Evolutionary conservation across 2,888 invertebrate genomes (phyloP), one percentile per base, ranked within the genome.

Genomic region (Nycteola revayana): DNA sequence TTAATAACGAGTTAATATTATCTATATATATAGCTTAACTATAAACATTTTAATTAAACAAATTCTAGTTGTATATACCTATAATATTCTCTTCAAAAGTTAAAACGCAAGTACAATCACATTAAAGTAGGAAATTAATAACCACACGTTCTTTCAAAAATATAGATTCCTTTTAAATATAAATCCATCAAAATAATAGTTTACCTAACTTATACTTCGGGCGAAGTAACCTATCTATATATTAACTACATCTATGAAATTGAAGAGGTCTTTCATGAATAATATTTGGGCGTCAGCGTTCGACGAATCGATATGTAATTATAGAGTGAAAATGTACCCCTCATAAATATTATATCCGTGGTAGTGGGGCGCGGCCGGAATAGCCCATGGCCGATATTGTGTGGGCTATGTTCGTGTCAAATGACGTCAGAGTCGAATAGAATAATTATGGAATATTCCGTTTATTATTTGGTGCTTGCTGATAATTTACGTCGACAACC

Each of bases 221-320:
- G 0, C n/a, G 10, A 32, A 5, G 1, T 14, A 14, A 14, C 14
- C 14, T 5, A 14, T 8, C 9, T 14, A 14, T 5, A 14, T 14
- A 14, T 2, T 14, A 5, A n/a, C n/a, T n/a, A n/a, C n/a, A n/a
- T n/a, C n/a, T n/a, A n/a, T n/a, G 14, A 3, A 14, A 14, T 14
- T 14, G 14, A 78, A 77, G 83, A 77, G 81, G 73, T 75, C 75
- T 68, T 60, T 21, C n/a, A 77, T 80, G 84, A 83, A 82, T 84
- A 85, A 79, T 80, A 84, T 85, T 85, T 80, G 85, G 83, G 84
- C 80, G 83, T 77, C 74, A 78, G 74, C 63, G 70, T 42, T 66
- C 66, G 65, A 68, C 68, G 73, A 82, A 85, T 85, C 85, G 83
- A 88, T 85, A 76, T 75, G 80, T 82, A 88, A 88, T 88, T 88